A percentile compares a stretch with the other conserved stretches of the same genome.
These are phyloP conservation scores for Lophius americanus DNA, from an alignment of 2,797 vertebrate genomes.

Conservation along the genomic window DNA sequence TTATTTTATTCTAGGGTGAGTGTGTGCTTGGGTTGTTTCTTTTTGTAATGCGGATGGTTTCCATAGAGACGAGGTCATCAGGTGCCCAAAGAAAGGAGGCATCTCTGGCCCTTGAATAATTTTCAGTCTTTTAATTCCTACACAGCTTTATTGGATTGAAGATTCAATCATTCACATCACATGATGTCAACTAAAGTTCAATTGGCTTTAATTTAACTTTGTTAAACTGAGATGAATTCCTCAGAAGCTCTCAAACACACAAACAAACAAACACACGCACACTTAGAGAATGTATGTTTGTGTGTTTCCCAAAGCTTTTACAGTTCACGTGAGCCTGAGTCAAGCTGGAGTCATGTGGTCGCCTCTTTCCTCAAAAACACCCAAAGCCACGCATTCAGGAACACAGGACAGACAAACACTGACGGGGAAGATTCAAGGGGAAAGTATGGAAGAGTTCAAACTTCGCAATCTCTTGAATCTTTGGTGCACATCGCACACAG, in stretches of 20 bases:
- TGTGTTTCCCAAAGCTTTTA: conserved; percentile 33
- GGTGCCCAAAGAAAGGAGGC: neutral
- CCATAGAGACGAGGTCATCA: conserved; percentile 6
- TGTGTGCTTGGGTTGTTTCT: neutral
- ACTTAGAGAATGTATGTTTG: neutral
- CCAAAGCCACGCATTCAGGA: conserved; percentile 17
- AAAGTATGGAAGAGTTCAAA: too few relatives aligned
- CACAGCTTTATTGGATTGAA: neutral
- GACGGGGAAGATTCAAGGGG: neutral
- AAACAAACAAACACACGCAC: conserved; percentile 1
- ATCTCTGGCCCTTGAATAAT: neutral
- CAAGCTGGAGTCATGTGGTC: conserved; percentile 70
- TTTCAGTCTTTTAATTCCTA: neutral
- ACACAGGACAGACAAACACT: neutral
- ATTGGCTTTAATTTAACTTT: conserved; percentile 47
- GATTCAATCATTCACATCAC: conserved; percentile 46
- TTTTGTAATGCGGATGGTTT: conserved; percentile 3
- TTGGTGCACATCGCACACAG: too few relatives aligned
- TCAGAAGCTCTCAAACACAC: conserved; percentile 12
- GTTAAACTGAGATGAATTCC: conserved; percentile 50
- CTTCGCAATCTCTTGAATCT: too few relatives aligned
- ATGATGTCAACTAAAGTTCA: conserved; percentile 42
- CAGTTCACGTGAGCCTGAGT: conserved; percentile 69
- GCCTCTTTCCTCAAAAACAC: conserved; percentile 46
- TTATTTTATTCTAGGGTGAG: neutral